These are phyloP conservation scores for Tarsius wallacei DNA, from an alignment of 2,797 vertebrate species.

Conservation along the genomic window DNA sequence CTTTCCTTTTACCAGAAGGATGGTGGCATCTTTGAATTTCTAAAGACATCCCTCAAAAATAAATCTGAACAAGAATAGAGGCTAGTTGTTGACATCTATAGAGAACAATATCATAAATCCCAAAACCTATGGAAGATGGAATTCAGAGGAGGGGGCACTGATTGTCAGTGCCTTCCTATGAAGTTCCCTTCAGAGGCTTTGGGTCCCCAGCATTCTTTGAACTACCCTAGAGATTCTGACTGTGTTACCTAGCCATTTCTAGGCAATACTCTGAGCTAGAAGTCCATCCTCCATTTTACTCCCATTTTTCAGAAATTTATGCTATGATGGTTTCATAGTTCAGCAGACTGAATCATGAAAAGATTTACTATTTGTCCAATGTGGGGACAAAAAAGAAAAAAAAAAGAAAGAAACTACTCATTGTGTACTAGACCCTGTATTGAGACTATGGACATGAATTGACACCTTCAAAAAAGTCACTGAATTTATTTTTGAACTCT, in stretches of 20 bases:
- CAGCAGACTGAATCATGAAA: too few relatives aligned
- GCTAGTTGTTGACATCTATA: not conserved
- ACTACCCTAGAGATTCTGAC: not conserved
- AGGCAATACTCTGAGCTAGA: not conserved
- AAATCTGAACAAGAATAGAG: constrained; percentile 41
- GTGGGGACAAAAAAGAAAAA: too few relatives aligned
- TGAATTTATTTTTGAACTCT: not conserved
- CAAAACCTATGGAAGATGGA: not conserved
- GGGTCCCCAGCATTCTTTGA: not conserved
- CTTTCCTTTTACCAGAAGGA: constrained; percentile 55
- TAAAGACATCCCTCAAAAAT: not conserved
- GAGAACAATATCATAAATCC: not conserved
- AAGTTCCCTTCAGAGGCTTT: not conserved
- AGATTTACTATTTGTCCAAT: too few relatives aligned
- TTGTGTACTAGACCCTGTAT: not conserved
- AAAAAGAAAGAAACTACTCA: not conserved
- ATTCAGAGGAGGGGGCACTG: not conserved
- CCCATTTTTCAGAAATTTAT: not conserved
- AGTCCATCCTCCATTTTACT: not conserved
- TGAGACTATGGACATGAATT: not conserved
- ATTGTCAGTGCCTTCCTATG: not conserved
- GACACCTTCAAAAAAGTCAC: not conserved
- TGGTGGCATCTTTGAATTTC: constrained; percentile 27
- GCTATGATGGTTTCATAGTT: too few relatives aligned
- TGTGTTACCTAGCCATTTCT: not conserved